These are phyloP conservation scores for Alaudala cheleensis DNA, from an alignment of 2,113 vertebrate genomes.

Conservation along the genomic window DNA sequence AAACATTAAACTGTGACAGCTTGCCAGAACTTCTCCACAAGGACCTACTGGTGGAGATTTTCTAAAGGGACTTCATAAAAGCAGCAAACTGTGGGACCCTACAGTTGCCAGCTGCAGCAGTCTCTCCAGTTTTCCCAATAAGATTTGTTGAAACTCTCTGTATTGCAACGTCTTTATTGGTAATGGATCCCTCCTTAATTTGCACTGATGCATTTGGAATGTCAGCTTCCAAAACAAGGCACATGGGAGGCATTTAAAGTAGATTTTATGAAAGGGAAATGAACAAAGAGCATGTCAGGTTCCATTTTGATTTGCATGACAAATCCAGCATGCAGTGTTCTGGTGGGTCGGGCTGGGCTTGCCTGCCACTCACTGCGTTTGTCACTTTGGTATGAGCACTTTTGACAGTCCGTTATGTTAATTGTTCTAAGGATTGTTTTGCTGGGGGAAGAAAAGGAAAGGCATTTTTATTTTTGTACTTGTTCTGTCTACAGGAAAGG, in stretches of 20 bases:
- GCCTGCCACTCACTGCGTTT: constrained; percentile 58
- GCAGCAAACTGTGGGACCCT: background rate
- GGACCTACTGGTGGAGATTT: background rate
- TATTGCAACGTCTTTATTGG: constrained; percentile 6
- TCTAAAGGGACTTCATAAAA: background rate
- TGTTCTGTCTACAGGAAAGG: background rate
- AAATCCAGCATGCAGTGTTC: constrained; percentile 64
- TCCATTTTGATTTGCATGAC: constrained; percentile 73
- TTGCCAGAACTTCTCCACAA: background rate
- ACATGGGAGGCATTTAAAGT: constrained; percentile 72
- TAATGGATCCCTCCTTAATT: constrained; percentile 62
- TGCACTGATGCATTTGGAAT: constrained; percentile 67
- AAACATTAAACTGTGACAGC: background rate
- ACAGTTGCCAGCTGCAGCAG: background rate
- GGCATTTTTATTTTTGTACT: background rate
- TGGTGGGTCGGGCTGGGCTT: constrained; percentile 51
- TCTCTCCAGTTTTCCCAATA: background rate
- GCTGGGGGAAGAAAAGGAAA: constrained; percentile 35
- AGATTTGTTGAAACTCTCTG: constrained; percentile 43
- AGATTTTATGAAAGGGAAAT: constrained; percentile 68
- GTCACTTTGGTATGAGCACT: constrained; percentile 64
- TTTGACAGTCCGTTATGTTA: constrained; percentile 70
- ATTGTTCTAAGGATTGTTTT: constrained; percentile 67
- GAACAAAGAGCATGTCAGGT: constrained; percentile 73
- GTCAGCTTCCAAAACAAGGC: constrained; percentile 67